phyloP scores from a whole-genome alignment of 2,113 vertebrate species.

The Anseranas semipalmata region DNA sequence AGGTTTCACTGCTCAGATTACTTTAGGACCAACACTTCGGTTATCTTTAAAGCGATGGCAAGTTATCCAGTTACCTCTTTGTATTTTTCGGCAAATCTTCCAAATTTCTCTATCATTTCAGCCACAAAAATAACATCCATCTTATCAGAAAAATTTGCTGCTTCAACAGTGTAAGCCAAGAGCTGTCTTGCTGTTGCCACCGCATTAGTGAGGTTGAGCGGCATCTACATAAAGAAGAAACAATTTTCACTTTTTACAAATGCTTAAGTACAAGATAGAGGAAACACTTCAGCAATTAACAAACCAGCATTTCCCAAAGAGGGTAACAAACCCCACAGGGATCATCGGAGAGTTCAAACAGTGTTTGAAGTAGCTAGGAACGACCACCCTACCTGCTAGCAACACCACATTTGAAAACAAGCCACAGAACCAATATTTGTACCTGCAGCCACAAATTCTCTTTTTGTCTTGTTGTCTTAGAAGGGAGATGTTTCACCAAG shows the following conservation, averaged over 20 bases:
- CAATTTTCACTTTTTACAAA: not conserved
- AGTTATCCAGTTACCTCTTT: constrained; percentile 86
- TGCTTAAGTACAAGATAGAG: not conserved
- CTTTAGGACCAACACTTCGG: not conserved
- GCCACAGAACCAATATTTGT: not conserved
- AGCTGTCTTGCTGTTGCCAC: constrained; percentile 89
- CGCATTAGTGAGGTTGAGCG: constrained; percentile 93
- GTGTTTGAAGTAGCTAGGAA: not conserved
- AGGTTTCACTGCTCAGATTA: constrained; percentile 30
- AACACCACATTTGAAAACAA: not conserved
- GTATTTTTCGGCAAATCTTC: constrained; percentile 93
- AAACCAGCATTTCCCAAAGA: not conserved
- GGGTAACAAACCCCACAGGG: not conserved
- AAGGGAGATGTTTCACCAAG: not conserved
- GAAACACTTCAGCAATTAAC: not conserved
- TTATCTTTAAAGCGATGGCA: constrained; percentile 14
- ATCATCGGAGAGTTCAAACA: not conserved
- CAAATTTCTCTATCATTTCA: constrained; percentile 98
- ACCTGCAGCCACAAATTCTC: not conserved
- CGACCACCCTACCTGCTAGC: not conserved
- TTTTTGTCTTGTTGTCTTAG: not conserved
- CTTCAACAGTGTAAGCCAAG: constrained; percentile 90
- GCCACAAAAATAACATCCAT: constrained; percentile 98
- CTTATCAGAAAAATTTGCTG: constrained; percentile 97
- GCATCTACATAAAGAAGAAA: constrained; percentile 82